These are phyloP conservation scores for Calcarius lapponicus DNA, from an alignment of 2,797 vertebrate species.

Conservation along the genomic window DNA sequence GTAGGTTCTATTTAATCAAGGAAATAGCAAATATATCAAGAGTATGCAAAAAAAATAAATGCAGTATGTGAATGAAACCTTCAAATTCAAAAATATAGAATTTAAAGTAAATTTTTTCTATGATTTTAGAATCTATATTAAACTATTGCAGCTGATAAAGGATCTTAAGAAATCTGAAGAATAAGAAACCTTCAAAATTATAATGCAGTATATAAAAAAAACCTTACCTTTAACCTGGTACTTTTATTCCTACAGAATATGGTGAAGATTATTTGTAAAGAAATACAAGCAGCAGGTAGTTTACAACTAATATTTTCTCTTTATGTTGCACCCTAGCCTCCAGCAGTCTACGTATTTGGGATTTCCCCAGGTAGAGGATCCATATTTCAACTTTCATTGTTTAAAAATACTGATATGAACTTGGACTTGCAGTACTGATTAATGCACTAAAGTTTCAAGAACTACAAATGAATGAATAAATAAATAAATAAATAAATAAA, in stretches of 20 bases:
- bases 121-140: not conserved
- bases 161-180: not conserved
- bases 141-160: not conserved
- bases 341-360: not conserved
- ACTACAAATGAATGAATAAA: not conserved
- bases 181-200: not conserved
- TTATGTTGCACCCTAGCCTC: not conserved
- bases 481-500: not conserved
- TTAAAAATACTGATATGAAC: not conserved
- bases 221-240: accelerated
- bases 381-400: not conserved
- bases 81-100: not conserved
- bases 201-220: not conserved
- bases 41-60: not conserved
- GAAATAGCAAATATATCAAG: not conserved
- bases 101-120: not conserved
- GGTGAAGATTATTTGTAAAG: not conserved
- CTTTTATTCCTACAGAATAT: not conserved
- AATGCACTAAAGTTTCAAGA: not conserved
- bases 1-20: not conserved
- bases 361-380: not conserved
- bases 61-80: not conserved
- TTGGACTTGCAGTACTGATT: not conserved
- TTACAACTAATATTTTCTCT: not conserved
- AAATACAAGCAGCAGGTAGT: not conserved